Evolutionary conservation across 1,140 invertebrate species (phyloP), one percentile per base, ranked within the genome.

Genomic region (Drosophila ambigua): DNA sequence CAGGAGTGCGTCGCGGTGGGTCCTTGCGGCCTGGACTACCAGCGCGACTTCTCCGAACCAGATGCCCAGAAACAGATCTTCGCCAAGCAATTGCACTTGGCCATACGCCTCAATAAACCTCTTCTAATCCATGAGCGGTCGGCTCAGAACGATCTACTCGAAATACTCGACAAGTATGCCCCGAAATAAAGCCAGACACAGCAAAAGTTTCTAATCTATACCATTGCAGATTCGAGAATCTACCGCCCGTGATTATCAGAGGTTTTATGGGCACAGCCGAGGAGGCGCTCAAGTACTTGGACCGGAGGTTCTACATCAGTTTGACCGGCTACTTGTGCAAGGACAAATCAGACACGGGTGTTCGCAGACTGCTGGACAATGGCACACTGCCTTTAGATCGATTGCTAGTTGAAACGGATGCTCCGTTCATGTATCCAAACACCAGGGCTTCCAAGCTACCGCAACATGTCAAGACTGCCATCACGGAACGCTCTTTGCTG

Each of bases 391-490:
- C 97, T 2, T 88, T 98, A 69, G 97, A 99, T 77, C 94, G 94
- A 91, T 92, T 98, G 52, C 90, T 99, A 31, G 95, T 99, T 1
- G 97, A 98, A 93, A 98, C 97, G 2, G 98, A 99, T 93, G 96
- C 97, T 8, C 98, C 98, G 0, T 99, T 98, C 87, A 98, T 98
- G 97, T 99, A 98, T 92, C 98, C 98, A 0, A 99, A 99, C 91
- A 97, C 97, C 48, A 93, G 98, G 91, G 97, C 97, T 54, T 98
- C 97, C 16, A 98, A 98, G 92, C 92, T 99, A 77, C 96, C 97
- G 28, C 91, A 94, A 59, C 95, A 96, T 90, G 95, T 99, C 5
- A 98, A 98, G 93, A 95, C 97, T 79, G 94, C 95, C 45, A 93
- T 99, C 49, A 97, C 97, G 7, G 96, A 98, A 93, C 95, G 97